Conservation (phyloP, 2,113 vertebrate species). For the Gorsachius goisagi region DNA sequence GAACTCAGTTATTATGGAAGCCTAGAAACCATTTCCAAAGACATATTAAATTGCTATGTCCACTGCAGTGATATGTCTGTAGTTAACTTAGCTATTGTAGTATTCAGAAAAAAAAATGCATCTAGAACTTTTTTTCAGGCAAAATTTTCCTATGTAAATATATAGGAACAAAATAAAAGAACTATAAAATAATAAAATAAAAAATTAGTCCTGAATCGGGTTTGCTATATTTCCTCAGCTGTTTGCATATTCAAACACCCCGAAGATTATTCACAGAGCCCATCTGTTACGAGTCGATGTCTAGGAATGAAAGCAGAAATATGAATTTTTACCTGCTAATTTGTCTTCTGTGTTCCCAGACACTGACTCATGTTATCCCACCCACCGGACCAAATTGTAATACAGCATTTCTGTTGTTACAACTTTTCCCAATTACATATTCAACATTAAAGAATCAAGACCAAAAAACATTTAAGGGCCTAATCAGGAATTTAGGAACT, state of each 20-base stretch:
- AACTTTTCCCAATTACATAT: conserved; percentile 27
- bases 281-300: conserved; percentile 53
- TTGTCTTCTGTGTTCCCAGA: conserved; percentile 62
- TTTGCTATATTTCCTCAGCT: neutral
- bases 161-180: neutral
- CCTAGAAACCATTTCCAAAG: neutral
- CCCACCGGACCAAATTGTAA: neutral
- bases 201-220: neutral
- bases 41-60: neutral
- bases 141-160: neutral
- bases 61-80: neutral
- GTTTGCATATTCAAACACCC: neutral
- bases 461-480: neutral
- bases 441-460: neutral
- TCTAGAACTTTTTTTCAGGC: neutral
- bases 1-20: neutral
- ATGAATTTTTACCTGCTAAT: conserved; percentile 48
- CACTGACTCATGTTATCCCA: conserved; percentile 64
- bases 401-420: conserved; percentile 29
- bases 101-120: neutral
- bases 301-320: conserved; percentile 62
- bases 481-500: conserved; percentile 20
- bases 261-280: neutral
- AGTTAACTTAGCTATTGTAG: neutral
- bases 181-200: neutral